Evolutionary conservation across 2,113 vertebrate genomes (phyloP).

Genomic region (Microtus montanus): DNA sequence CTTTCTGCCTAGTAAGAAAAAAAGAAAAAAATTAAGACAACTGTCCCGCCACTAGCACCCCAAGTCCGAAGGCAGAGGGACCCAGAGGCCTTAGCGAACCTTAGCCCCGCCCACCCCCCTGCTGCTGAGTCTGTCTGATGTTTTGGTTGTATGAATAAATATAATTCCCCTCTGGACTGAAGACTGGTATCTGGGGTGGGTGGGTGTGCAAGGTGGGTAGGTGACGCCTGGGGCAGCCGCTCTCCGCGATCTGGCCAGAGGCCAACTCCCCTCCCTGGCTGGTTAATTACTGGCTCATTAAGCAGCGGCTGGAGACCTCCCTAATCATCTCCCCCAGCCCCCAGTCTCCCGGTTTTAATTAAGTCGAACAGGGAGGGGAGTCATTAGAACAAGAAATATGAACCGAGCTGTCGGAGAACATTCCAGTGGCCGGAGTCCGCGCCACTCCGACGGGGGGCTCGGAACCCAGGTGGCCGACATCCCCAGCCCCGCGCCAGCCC

Average conservation of each 20-base stretch:
- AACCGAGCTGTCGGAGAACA: slow-evolving; percentile 48
- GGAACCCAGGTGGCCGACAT: not conserved
- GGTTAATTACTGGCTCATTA: slow-evolving; percentile 78
- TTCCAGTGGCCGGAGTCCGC: not conserved
- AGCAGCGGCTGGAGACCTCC: slow-evolving; percentile 77
- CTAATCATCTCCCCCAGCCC: slow-evolving; percentile 72
- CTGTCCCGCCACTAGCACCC: not conserved
- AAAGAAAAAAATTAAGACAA: not conserved
- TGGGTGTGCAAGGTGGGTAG: not conserved
- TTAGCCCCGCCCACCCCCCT: not conserved
- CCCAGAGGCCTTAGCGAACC: slow-evolving; percentile 7
- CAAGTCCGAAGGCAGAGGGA: not conserved
- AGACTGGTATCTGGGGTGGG: slow-evolving; percentile 55
- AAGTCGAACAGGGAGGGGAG: slow-evolving; percentile 76
- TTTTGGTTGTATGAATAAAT: slow-evolving; percentile 72
- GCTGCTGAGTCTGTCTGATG: slow-evolving; percentile 19
- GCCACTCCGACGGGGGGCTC: not conserved
- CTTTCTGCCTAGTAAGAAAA: too few species aligned
- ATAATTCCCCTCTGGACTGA: slow-evolving; percentile 47
- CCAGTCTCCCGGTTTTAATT: slow-evolving; percentile 76
- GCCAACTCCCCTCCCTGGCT: slow-evolving; percentile 78
- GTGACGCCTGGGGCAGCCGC: slow-evolving; percentile 51
- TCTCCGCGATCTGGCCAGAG: slow-evolving; percentile 63
- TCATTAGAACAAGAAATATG: slow-evolving; percentile 77
- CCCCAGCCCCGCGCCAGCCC: not conserved